Evolutionary conservation across 2,888 invertebrate species (phyloP).

Genomic region (Nephrotoma flavescens): DNA sequence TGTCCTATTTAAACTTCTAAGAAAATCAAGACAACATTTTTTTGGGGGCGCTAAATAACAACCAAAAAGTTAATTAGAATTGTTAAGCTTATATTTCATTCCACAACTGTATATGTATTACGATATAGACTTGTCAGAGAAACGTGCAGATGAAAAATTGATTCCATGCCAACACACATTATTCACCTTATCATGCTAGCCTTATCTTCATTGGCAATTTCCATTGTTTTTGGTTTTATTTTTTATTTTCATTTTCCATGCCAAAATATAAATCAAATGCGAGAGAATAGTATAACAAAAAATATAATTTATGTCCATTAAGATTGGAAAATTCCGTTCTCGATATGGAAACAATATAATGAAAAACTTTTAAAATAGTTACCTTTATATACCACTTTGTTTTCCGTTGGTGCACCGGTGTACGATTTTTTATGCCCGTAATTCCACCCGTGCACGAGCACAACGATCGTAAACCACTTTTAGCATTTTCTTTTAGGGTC

Average conservation of each 20-base stretch:
- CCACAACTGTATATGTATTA: no score
- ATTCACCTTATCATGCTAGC: not conserved
- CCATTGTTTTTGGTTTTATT: not conserved
- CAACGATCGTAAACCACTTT: not conserved
- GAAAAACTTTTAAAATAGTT: not conserved
- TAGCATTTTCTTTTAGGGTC: not conserved
- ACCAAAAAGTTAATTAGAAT: not conserved
- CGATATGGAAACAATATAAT: not conserved
- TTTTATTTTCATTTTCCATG: not conserved
- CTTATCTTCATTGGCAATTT: not conserved
- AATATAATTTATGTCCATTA: not conserved
- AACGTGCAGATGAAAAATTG: not conserved
- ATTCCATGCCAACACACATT: not conserved
- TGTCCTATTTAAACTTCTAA: no score
- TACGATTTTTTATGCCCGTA: not conserved
- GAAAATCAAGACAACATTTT: no score
- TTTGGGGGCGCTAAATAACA: not conserved
- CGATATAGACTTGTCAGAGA: no score
- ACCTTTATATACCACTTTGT: conserved; percentile 1
- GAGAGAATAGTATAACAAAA: not conserved
- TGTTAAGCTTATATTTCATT: not conserved
- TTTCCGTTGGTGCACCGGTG: not conserved
- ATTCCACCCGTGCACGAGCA: not conserved
- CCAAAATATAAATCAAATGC: not conserved
- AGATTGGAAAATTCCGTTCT: not conserved